Conservation (phyloP, 2,888 invertebrate genomes). For the Lasioglossum calceatum region DNA sequence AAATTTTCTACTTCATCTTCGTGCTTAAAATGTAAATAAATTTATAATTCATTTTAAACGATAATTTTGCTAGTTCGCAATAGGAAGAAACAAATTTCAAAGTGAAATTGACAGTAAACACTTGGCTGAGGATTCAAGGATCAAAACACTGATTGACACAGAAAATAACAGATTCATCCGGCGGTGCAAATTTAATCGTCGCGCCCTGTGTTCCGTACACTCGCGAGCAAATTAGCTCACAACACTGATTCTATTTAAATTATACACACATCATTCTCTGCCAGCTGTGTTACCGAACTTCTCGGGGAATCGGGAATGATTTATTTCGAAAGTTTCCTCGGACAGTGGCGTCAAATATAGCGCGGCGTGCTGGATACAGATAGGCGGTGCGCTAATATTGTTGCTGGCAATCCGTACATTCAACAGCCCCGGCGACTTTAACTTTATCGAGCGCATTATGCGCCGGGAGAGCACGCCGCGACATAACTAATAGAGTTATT, state of each 20-base stretch:
- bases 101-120: not conserved
- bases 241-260: slow-evolving; percentile 1
- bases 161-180: not conserved
- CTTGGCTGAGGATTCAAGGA: not conserved
- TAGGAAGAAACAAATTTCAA: not conserved
- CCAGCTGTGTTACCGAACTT: not conserved
- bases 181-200: not conserved
- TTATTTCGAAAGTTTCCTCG: not conserved
- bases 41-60: too few species aligned
- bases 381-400: slow-evolving; percentile 14
- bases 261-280: slow-evolving; percentile 2
- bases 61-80: not conserved
- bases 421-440: slow-evolving; percentile 31
- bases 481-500: slow-evolving; percentile 72
- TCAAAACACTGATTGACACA: not conserved
- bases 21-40: not conserved
- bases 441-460: slow-evolving; percentile 67
- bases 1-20: too few species aligned
- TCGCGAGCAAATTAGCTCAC: not conserved
- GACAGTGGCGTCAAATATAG: not conserved
- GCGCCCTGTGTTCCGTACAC: not conserved
- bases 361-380: not conserved
- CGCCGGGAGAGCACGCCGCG: slow-evolving; percentile 19
- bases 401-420: slow-evolving; percentile 5
- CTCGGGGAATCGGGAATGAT: not conserved